These are phyloP conservation scores for Aspidoscelis tigris DNA, from an alignment of 2,113 vertebrate species.

Conservation along the genomic window DNA sequence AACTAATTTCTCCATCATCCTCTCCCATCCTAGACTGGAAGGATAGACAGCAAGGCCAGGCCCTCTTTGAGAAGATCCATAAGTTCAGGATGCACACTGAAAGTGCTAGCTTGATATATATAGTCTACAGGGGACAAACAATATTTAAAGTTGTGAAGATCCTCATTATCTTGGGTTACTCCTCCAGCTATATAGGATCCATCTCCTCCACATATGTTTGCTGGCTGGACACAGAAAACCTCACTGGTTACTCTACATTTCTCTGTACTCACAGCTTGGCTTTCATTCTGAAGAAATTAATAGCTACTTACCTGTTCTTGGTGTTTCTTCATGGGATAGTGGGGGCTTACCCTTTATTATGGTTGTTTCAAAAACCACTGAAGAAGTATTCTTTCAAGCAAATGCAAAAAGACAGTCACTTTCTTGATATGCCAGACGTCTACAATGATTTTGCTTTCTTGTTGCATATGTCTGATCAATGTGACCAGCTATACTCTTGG, in stretches of 20 bases:
- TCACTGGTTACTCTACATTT: conserved; percentile 78
- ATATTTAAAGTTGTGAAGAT: conserved; percentile 78
- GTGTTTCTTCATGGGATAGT: conserved; percentile 77
- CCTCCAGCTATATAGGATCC: conserved; percentile 74
- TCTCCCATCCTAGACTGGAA: conserved; percentile 76
- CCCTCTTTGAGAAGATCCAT: conserved; percentile 82
- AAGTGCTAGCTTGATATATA: conserved; percentile 79
- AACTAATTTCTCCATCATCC: conserved; percentile 46
- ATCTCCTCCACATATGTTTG: conserved; percentile 79
- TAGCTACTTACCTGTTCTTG: conserved; percentile 77
- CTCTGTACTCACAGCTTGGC: conserved; percentile 81
- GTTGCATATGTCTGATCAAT: conserved; percentile 84
- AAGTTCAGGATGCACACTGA: conserved; percentile 81
- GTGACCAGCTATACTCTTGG: conserved; percentile 79
- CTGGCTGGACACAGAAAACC: conserved; percentile 62
- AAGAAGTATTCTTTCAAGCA: conserved; percentile 79
- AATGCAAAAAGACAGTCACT: conserved; percentile 64
- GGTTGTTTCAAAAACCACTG: conserved; percentile 79
- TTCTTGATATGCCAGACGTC: conserved; percentile 77
- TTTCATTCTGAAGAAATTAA: conserved; percentile 78
- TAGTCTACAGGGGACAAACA: conserved; percentile 81
- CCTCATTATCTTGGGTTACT: conserved; percentile 76
- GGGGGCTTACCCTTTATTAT: conserved; percentile 76
- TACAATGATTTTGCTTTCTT: conserved; percentile 85
- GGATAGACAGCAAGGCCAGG: conserved; percentile 81